Percentiles rank a stretch among this genome's conserved stretches.
phyloP scores from a whole-genome alignment of 2,113 vertebrate species.

The Tupaia chinensis region DNA sequence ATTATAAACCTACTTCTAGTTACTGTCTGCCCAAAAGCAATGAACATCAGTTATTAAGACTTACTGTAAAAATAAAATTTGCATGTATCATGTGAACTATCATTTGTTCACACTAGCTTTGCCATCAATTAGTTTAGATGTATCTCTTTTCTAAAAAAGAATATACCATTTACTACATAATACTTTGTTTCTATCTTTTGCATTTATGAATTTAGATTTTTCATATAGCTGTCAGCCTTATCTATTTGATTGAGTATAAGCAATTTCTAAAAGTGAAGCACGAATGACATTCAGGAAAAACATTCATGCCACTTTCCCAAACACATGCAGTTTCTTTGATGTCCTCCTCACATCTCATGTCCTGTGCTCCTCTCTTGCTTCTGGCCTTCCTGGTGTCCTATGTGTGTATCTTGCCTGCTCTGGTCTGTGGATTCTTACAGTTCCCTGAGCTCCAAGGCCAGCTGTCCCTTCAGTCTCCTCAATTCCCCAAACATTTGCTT shows the following conservation, averaged over 20 bases:
- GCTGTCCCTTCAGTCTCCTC: background rate
- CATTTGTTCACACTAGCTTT: constrained; percentile 25
- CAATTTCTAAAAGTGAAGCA: background rate
- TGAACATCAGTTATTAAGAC: background rate
- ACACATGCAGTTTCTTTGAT: background rate
- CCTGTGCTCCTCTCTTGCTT: background rate
- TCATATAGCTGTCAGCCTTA: background rate
- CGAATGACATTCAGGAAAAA: background rate
- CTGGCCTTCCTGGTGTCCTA: background rate
- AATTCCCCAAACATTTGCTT: background rate
- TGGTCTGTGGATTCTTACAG: background rate
- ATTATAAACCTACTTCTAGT: background rate
- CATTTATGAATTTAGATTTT: background rate
- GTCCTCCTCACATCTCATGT: background rate
- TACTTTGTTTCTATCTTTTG: background rate
- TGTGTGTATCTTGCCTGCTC: accelerated
- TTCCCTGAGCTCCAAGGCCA: background rate
- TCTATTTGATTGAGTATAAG: background rate
- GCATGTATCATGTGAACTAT: background rate
- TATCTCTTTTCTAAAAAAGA: background rate
- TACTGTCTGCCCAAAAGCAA: background rate
- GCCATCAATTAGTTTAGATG: background rate
- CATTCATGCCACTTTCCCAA: background rate
- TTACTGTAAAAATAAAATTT: constrained; percentile 16
- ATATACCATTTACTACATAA: background rate